Conservation (phyloP, 2,113 vertebrate species). For the Holacanthus passer region DNA sequence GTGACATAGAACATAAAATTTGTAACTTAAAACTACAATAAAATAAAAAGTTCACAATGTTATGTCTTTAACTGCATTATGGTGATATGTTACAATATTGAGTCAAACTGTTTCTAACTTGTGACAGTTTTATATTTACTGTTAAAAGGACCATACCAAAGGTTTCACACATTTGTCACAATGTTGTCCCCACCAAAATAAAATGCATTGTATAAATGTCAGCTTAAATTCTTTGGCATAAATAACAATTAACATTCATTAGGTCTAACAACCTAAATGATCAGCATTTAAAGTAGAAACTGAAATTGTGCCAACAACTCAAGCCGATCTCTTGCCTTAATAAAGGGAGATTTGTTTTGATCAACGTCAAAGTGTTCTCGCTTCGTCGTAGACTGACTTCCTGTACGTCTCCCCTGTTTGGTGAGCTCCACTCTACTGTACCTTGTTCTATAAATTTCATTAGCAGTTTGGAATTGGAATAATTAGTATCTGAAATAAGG, state of each 20-base stretch:
- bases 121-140: neutral
- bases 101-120: neutral
- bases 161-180: neutral
- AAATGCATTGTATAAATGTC: too few species aligned
- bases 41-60: neutral
- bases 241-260: too few species aligned
- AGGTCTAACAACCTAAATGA: too few species aligned
- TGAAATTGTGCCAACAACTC: too few species aligned
- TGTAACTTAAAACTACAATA: neutral
- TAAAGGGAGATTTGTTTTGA: too few species aligned
- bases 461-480: conserved; percentile 15
- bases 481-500: conserved; percentile 10
- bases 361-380: neutral
- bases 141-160: neutral
- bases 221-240: too few species aligned
- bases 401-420: neutral
- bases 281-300: too few species aligned
- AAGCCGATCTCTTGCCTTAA: too few species aligned
- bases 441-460: neutral
- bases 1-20: neutral
- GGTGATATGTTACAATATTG: neutral
- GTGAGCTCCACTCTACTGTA: neutral
- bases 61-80: neutral
- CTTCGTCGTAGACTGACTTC: neutral
- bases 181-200: neutral